A percentile compares a stretch with the other conserved stretches of the same genome.
These are phyloP conservation scores for Jaculus jaculus DNA, from an alignment of 2,113 vertebrate species.

Conservation along the genomic window DNA sequence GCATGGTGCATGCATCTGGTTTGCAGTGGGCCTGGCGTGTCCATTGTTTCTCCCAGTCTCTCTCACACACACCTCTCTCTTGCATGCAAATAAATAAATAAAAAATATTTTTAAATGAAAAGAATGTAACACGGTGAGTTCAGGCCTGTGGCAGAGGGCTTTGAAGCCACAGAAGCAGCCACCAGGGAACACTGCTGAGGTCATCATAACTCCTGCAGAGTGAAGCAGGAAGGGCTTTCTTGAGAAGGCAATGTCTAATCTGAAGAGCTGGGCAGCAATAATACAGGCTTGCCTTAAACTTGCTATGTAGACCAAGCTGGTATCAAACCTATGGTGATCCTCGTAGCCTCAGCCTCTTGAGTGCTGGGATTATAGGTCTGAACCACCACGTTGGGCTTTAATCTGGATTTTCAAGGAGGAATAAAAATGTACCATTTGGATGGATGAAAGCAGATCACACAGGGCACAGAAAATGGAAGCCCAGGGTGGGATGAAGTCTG, in stretches of 20 bases:
- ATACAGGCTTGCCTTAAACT: neutral
- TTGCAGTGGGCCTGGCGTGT: no score
- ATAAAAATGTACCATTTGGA: neutral
- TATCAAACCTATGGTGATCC: neutral
- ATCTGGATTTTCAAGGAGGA: neutral
- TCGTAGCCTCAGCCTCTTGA: neutral
- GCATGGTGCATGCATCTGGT: no score
- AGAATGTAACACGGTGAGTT: neutral
- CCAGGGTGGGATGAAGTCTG: neutral
- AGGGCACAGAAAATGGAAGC: neutral
- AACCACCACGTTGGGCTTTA: neutral
- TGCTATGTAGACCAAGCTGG: neutral
- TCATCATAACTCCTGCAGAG: neutral
- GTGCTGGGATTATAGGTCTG: neutral
- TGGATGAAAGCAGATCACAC: no score
- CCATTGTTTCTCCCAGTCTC: no score
- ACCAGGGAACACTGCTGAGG: neutral
- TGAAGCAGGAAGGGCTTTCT: neutral
- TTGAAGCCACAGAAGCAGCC: neutral
- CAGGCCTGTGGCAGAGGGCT: neutral
- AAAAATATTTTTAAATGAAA: no score
- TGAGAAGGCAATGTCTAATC: neutral
- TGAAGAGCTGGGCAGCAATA: no score
- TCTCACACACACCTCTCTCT: no score
- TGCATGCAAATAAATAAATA: no score